phyloP scores from a whole-genome alignment of 2,113 vertebrate genomes.

The Dasyprocta punctata region DNA sequence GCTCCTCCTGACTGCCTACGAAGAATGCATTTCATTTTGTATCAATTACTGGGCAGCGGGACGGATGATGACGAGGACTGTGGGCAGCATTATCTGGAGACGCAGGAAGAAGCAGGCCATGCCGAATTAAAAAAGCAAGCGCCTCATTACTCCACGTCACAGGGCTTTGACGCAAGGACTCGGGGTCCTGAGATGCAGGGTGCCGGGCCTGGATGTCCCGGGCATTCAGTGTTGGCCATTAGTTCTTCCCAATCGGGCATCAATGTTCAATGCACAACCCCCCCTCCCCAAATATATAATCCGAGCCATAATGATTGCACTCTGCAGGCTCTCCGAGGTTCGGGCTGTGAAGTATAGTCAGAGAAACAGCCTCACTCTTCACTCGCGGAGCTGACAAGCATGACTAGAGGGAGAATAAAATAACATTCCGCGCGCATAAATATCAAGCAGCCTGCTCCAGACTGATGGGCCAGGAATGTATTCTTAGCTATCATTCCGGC shows the following conservation, averaged over 20 bases:
- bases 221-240: slow-evolving; percentile 78
- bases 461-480: slow-evolving; percentile 91
- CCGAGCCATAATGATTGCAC: slow-evolving; percentile 83
- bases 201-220: slow-evolving; percentile 75
- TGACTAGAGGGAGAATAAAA: slow-evolving; percentile 98
- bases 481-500: slow-evolving; percentile 91
- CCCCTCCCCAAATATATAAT: slow-evolving; percentile 84
- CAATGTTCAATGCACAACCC: slow-evolving; percentile 82
- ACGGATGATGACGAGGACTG: not conserved
- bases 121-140: slow-evolving; percentile 77
- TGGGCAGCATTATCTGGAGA: slow-evolving; percentile 23
- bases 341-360: slow-evolving; percentile 85
- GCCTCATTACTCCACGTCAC: slow-evolving; percentile 76
- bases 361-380: slow-evolving; percentile 90
- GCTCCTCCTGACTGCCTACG: slow-evolving; percentile 77
- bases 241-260: slow-evolving; percentile 88
- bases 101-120: not conserved
- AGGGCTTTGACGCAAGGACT: slow-evolving; percentile 73
- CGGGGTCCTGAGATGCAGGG: not conserved
- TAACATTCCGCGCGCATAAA: slow-evolving; percentile 98
- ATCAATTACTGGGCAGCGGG: slow-evolving; percentile 79
- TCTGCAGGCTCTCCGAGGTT: slow-evolving; percentile 83
- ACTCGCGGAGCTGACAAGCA: slow-evolving; percentile 93
- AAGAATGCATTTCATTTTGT: slow-evolving; percentile 81
- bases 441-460: slow-evolving; percentile 90